Evolutionary conservation across 1,140 invertebrate genomes (phyloP).

Genomic region (Rhagoletis zephyria): DNA sequence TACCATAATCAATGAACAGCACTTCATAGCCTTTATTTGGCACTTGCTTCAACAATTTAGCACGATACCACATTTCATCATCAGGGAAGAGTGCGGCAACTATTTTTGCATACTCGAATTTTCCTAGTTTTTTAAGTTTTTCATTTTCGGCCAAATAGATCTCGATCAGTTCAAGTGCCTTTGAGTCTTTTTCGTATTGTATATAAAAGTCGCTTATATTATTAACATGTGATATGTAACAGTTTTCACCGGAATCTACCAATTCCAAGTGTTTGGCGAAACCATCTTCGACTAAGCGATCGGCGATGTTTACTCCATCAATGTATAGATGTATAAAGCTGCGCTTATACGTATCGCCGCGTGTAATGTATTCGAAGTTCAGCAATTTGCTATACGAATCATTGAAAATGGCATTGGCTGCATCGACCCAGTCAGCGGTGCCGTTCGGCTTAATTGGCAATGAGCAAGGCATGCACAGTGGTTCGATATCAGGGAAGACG

Average conservation of each 20-base stretch:
- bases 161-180: constrained; percentile 78
- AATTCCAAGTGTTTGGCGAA: constrained; percentile 75
- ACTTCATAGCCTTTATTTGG: constrained; percentile 79
- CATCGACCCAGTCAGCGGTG: constrained; percentile 79
- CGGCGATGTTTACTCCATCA: constrained; percentile 77
- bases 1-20: constrained; percentile 84
- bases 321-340: constrained; percentile 80
- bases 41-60: constrained; percentile 77
- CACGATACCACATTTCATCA: constrained; percentile 81
- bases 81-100: constrained; percentile 82
- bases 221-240: constrained; percentile 80
- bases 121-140: constrained; percentile 60
- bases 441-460: constrained; percentile 79
- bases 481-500: constrained; percentile 75
- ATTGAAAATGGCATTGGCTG: constrained; percentile 77
- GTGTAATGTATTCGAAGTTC: constrained; percentile 75
- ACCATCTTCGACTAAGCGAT: constrained; percentile 76
- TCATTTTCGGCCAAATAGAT: constrained; percentile 74
- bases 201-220: constrained; percentile 82
- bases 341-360: constrained; percentile 61
- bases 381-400: constrained; percentile 67
- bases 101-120: constrained; percentile 75
- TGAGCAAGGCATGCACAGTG: constrained; percentile 78
- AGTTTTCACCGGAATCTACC: constrained; percentile 75
- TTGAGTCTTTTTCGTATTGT: constrained; percentile 78